A percentile compares a stretch with the other conserved stretches of the same genome.
Conservation (phyloP, 2,888 invertebrate species). For the Lasioglossum marginatum region DNA sequence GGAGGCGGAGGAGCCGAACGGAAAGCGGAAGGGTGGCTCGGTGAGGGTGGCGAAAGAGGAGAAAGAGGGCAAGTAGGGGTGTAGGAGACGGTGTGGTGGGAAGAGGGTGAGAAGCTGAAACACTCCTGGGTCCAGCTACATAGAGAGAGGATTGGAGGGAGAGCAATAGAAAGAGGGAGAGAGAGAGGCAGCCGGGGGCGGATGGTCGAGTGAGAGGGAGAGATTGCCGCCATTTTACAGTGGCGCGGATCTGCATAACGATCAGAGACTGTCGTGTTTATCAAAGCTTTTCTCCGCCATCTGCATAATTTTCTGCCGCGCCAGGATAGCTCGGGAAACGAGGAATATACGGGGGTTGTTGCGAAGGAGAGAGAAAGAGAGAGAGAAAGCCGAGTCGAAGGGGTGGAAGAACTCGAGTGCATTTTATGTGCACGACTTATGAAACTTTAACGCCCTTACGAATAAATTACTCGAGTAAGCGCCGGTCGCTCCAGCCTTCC, state of each 20-base stretch:
- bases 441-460: conserved; percentile 80
- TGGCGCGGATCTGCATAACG: conserved; percentile 84
- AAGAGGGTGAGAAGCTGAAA: conserved; percentile 74
- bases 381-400: conserved; percentile 12
- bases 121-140: conserved; percentile 69
- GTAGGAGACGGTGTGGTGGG: conserved; percentile 38
- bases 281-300: conserved; percentile 85
- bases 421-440: conserved; percentile 81
- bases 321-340: conserved; percentile 54
- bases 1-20: conserved; percentile 65
- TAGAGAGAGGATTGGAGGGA: conserved; percentile 44
- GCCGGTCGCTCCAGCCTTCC: conserved; percentile 60
- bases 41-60: conserved; percentile 42
- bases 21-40: conserved; percentile 34
- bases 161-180: conserved; percentile 57
- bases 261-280: conserved; percentile 84
- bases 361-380: conserved; percentile 21
- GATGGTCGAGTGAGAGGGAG: conserved; percentile 76
- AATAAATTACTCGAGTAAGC: conserved; percentile 77
- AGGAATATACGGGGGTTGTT: background rate
- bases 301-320: conserved; percentile 84
- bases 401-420: conserved; percentile 68
- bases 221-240: conserved; percentile 84
- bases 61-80: conserved; percentile 71
- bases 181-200: conserved; percentile 55